phyloP scores from a whole-genome alignment of 2,113 vertebrate genomes.

The Cavia aperea region DNA sequence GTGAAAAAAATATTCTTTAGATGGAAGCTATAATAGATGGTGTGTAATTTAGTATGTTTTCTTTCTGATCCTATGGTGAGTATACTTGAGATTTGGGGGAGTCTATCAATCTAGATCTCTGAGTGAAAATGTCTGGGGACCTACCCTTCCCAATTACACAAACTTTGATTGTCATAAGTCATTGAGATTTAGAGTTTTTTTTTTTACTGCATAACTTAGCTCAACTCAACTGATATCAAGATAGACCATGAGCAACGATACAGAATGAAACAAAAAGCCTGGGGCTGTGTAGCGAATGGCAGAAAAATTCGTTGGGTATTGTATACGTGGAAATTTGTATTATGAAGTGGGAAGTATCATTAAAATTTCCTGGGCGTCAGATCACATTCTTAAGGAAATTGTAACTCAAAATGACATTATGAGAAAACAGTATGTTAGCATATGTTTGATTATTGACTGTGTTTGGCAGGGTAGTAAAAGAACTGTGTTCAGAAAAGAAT shows the following conservation, averaged over 20 bases:
- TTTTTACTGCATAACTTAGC: not conserved
- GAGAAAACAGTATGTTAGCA: not conserved
- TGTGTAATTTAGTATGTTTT: not conserved
- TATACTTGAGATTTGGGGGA: not conserved
- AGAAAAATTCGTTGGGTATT: not conserved
- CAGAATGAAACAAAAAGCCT: not conserved
- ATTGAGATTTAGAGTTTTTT: not conserved
- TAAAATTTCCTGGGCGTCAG: not conserved
- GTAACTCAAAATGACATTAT: slow-evolving; percentile 17
- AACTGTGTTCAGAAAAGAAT: slow-evolving; percentile 27
- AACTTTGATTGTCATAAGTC: slow-evolving; percentile 11
- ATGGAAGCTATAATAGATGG: not conserved
- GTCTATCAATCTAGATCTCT: not conserved
- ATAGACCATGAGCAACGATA: not conserved
- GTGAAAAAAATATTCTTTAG: not conserved
- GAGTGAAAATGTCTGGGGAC: not conserved
- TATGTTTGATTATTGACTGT: slow-evolving; percentile 29
- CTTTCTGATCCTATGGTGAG: not conserved
- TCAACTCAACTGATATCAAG: slow-evolving; percentile 12
- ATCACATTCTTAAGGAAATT: slow-evolving; percentile 20
- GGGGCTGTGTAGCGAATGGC: not conserved
- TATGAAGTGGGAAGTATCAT: slow-evolving; percentile 15
- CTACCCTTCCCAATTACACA: not conserved
- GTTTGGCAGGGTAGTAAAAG: slow-evolving; percentile 23
- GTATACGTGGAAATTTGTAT: not conserved